A percentile compares a stretch with the other conserved stretches of the same genome.
These are phyloP conservation scores for Stomatorhinus ivindoensis DNA, from an alignment of 2,113 vertebrate genomes.

Conservation along the genomic window DNA sequence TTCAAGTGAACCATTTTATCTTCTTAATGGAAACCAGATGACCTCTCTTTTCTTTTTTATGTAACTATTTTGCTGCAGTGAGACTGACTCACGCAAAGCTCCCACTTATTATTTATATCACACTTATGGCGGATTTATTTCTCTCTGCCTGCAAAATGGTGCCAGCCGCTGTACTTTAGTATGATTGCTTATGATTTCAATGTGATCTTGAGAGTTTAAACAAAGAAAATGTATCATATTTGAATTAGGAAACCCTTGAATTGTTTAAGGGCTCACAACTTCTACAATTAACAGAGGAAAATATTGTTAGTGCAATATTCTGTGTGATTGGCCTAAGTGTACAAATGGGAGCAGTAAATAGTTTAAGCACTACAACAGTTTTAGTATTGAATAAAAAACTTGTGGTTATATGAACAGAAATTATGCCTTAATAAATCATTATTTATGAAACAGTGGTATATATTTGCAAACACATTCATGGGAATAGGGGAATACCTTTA, in stretches of 20 bases:
- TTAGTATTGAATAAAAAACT: slow-evolving; percentile 18
- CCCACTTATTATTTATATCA: slow-evolving; percentile 49
- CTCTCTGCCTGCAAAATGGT: slow-evolving; percentile 7
- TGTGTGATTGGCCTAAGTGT: slow-evolving; percentile 9
- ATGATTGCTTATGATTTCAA: slow-evolving; percentile 21
- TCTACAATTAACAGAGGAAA: slow-evolving; percentile 24
- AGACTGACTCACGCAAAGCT: slow-evolving; percentile 43
- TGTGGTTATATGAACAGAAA: slow-evolving; percentile 9
- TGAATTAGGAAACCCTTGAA: slow-evolving; percentile 33
- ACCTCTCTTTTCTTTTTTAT: slow-evolving; percentile 67
- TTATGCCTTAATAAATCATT: slow-evolving; percentile 14
- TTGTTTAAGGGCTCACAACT: slow-evolving; percentile 17
- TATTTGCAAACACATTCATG: not conserved
- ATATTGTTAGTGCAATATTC: slow-evolving; percentile 20
- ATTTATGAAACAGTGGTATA: not conserved
- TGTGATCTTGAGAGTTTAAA: slow-evolving; percentile 17
- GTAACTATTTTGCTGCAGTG: slow-evolving; percentile 63
- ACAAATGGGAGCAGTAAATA: slow-evolving; percentile 23
- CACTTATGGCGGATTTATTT: slow-evolving; percentile 37
- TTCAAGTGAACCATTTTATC: slow-evolving; percentile 97
- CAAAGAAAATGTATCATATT: slow-evolving; percentile 31
- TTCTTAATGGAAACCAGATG: slow-evolving; percentile 99
- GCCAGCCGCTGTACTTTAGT: slow-evolving; percentile 16
- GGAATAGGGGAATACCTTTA: not conserved
- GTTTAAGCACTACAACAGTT: slow-evolving; percentile 19